Evolutionary conservation across 2,888 invertebrate species (phyloP), one percentile per base, ranked within the genome.

Genomic region (Galeopsomyia nigrocyanea): DNA sequence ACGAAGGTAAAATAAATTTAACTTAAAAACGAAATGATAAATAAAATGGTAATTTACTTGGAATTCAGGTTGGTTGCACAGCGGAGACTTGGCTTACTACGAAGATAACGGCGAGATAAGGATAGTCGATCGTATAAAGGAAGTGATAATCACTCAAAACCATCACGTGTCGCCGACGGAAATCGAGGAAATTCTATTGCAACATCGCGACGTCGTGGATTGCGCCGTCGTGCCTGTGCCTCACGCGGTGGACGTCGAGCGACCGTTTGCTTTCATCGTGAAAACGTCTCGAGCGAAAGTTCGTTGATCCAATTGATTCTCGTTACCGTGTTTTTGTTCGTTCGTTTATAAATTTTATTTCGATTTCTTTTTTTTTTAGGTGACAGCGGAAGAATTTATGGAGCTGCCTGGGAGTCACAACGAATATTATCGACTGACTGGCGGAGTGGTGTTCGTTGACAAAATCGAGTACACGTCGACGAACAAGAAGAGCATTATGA

Each of bases 1-100:
- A 81, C 0, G 88, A 90, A 26, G 90, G 90, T 80, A 68, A 60
- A 7, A 31, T 31, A 7, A 31, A 31, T 31, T 31, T 31, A 7
- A 31, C 31, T 5, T 5, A 31, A 31, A 31, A 5, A 31, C 31
- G 31, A 31, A 3, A 7, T 7, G 31, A 31, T 31, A 31, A n/a
- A n/a, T n/a, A n/a, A n/a, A n/a, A n/a, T n/a, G n/a, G n/a, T n/a
- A n/a, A n/a, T 31, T 31, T 31, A 31, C 7, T 31, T 7, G 3
- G 31, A 31, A 10, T 55, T 21, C 39, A 83, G 82, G 82, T 9
- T 86, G 82, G 83, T 19, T 82, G 16, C 83, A 81, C 17, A 79
- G 82, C 0, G 86, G 85, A 13, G 86, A 86, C 75, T 68, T 86
- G 2, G 80, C 79, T 14, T 81, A 81, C 57, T 79, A 80, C 46